These are phyloP conservation scores for Alligator mississippiensis DNA, from an alignment of 2,113 vertebrate species.

Conservation along the genomic window DNA sequence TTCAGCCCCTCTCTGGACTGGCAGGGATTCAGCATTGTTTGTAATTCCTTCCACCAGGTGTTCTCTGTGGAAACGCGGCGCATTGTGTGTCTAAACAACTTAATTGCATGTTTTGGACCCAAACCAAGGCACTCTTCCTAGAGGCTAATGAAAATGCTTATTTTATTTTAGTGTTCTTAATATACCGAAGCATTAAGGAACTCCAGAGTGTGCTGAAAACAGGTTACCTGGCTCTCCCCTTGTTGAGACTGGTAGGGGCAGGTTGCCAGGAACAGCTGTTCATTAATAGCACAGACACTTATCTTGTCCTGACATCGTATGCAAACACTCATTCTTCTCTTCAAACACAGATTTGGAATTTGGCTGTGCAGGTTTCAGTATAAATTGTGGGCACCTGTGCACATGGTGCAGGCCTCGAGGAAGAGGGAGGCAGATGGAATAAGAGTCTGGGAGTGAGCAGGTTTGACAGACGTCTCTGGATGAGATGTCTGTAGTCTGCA, in stretches of 20 bases:
- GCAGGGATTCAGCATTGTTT: constrained; percentile 49
- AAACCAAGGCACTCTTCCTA: constrained; percentile 13
- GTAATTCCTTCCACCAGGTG: constrained; percentile 50
- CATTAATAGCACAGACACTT: constrained; percentile 55
- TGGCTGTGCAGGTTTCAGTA: neutral
- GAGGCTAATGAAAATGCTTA: neutral
- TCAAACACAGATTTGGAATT: constrained; percentile 21
- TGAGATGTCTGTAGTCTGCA: too few species aligned
- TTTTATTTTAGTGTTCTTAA: constrained; percentile 9
- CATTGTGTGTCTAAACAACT: neutral
- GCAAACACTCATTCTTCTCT: constrained; percentile 34
- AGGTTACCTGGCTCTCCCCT: constrained; percentile 48
- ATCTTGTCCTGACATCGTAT: constrained; percentile 58
- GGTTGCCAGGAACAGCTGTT: constrained; percentile 57
- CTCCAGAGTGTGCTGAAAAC: constrained; percentile 24
- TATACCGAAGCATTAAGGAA: neutral
- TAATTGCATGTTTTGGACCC: constrained; percentile 4
- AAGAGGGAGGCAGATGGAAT: constrained; percentile 1
- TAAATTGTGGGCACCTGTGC: neutral
- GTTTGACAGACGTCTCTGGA: neutral
- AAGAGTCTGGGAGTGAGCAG: neutral
- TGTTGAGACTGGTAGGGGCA: neutral
- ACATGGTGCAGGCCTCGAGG: neutral
- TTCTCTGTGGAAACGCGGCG: constrained; percentile 38
- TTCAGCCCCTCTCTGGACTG: constrained; percentile 33